Evolutionary conservation across 2,888 invertebrate species (phyloP).

Genomic region (Epirrhoe tristata): DNA sequence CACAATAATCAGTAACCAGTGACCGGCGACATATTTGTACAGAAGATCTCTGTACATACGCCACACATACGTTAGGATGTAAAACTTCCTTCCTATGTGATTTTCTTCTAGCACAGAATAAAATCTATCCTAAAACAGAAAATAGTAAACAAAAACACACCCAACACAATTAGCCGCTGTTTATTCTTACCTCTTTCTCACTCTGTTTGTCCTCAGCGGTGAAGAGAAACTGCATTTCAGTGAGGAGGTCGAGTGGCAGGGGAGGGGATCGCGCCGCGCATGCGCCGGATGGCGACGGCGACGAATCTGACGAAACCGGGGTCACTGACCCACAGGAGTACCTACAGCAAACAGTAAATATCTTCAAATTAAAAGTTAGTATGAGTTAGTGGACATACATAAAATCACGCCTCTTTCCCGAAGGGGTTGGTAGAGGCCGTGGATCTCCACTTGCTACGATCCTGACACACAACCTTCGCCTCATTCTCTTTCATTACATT

Average conservation of each 20-base stretch:
- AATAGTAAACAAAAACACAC: neutral
- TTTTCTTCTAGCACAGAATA: neutral
- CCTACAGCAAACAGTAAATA: conserved; percentile 50
- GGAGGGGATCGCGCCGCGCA: conserved; percentile 57
- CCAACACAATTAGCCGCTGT: neutral
- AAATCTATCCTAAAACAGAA: neutral
- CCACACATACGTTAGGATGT: too few relatives aligned
- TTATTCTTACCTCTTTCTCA: conserved; percentile 65
- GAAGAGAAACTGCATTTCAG: conserved; percentile 77
- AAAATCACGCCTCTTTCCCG: too few relatives aligned
- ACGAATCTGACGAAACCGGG: conserved; percentile 76
- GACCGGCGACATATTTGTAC: too few relatives aligned
- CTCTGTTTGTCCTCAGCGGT: conserved; percentile 56
- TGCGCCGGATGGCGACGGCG: conserved; percentile 58
- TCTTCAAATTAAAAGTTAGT: too few relatives aligned
- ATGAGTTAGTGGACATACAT: too few relatives aligned
- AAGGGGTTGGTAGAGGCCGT: too few relatives aligned
- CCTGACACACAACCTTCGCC: too few relatives aligned
- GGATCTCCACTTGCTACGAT: too few relatives aligned
- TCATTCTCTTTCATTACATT: too few relatives aligned
- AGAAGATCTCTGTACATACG: too few relatives aligned
- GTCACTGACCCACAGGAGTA: conserved; percentile 78
- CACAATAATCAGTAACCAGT: too few relatives aligned
- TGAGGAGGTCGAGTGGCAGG: conserved; percentile 74
- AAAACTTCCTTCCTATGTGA: too few relatives aligned